Evolutionary conservation across 2,113 vertebrate species (phyloP).

Genomic region (Miniopterus natalensis): DNA sequence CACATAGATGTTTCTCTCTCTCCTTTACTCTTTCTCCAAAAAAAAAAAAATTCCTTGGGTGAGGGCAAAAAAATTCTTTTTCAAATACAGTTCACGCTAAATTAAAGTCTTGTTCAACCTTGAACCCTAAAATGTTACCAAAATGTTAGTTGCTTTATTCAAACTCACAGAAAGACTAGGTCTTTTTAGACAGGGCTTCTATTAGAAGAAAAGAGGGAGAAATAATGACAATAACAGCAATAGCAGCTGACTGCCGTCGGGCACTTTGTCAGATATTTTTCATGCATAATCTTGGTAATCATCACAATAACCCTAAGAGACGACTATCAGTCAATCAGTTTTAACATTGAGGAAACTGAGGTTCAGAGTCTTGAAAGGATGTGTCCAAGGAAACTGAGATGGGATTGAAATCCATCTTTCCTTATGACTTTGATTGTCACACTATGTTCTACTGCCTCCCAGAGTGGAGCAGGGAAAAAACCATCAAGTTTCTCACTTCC

Average conservation of each 20-base stretch:
- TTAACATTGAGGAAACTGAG: background rate
- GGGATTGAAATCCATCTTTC: background rate
- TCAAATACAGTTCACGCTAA: constrained; percentile 19
- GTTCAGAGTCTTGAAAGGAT: background rate
- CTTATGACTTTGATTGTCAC: background rate
- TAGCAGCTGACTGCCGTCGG: background rate
- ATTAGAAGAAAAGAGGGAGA: background rate
- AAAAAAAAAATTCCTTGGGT: background rate
- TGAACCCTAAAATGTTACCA: background rate
- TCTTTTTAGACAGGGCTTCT: background rate
- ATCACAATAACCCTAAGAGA: background rate
- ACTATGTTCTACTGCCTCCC: constrained; percentile 40
- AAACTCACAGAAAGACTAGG: background rate
- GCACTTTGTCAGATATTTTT: background rate
- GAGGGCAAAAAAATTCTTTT: background rate
- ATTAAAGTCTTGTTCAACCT: background rate
- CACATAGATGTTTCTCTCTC: background rate
- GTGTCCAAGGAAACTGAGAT: background rate
- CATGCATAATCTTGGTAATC: background rate
- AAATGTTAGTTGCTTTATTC: background rate
- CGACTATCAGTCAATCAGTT: background rate
- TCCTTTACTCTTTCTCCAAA: background rate
- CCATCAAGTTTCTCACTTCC: background rate
- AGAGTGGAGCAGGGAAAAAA: constrained; percentile 48
- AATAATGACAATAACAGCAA: background rate